A percentile compares a stretch with the other conserved stretches of the same genome.
phyloP scores from a whole-genome alignment of 2,797 vertebrate genomes.

The Setipinna tenuifilis region DNA sequence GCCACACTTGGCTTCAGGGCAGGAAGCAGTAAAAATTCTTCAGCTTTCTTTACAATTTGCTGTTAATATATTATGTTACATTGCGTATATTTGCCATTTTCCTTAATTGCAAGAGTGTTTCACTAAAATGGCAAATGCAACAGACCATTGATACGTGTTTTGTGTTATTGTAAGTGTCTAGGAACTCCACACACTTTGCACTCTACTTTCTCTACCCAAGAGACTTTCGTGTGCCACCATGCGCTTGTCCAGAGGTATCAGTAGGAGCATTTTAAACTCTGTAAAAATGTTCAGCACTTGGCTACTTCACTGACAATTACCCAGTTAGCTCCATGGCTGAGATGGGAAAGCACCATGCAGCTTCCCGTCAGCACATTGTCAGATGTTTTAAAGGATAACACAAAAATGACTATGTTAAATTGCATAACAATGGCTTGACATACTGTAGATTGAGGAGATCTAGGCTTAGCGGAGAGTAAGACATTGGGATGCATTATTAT shows the following conservation, averaged over 20 bases:
- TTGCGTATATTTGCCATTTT: too few relatives aligned
- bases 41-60: background rate
- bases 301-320: background rate
- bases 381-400: background rate
- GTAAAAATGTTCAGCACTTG: background rate
- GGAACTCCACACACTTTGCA: background rate
- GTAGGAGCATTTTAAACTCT: background rate
- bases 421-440: slow-evolving; percentile 6
- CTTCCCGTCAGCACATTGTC: background rate
- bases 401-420: background rate
- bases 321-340: background rate
- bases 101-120: background rate
- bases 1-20: background rate
- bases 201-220: background rate
- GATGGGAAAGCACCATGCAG: background rate
- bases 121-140: background rate
- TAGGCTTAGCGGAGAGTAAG: background rate
- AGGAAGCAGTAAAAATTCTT: background rate
- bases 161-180: background rate
- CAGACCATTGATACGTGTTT: background rate
- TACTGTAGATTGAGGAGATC: background rate
- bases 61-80: background rate
- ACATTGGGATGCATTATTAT: background rate
- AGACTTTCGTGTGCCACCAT: background rate
- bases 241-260: background rate